These are phyloP conservation scores for Pithys albifrons DNA, from an alignment of 2,113 vertebrate genomes.

Conservation along the genomic window DNA sequence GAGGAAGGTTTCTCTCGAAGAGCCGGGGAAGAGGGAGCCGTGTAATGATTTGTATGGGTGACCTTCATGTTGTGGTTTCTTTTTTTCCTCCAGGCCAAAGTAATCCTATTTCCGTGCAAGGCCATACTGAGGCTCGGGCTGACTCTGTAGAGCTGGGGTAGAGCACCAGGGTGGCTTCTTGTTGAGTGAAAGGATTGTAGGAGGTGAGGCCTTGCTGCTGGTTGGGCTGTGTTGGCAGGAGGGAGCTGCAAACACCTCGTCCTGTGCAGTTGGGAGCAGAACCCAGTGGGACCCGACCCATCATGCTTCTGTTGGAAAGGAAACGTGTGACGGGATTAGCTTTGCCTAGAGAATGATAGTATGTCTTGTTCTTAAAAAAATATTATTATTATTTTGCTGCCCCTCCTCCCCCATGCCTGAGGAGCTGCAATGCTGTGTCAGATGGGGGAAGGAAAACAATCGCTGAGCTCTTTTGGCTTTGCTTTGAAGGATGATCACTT, in stretches of 20 bases:
- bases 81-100: constrained; percentile 49
- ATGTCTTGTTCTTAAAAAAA: neutral
- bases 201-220: constrained; percentile 10
- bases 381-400: neutral
- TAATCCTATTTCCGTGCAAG: constrained; percentile 48
- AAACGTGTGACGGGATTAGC: neutral
- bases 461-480: constrained; percentile 42
- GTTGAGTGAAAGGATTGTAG: neutral
- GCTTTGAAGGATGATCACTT: constrained; percentile 7
- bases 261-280: neutral
- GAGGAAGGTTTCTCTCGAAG: constrained; percentile 9
- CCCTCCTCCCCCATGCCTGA: constrained; percentile 24
- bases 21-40: constrained; percentile 29
- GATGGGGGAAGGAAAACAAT: constrained; percentile 21
- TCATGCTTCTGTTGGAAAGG: constrained; percentile 18
- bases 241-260: neutral
- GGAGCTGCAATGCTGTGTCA: constrained; percentile 27
- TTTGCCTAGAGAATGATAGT: neutral
- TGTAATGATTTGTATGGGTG: constrained; percentile 30
- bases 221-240: constrained; percentile 30
- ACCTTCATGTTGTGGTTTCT: constrained; percentile 59
- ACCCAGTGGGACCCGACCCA: neutral
- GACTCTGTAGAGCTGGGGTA: constrained; percentile 23
- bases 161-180: neutral
- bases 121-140: neutral